Percentiles rank a stretch among this genome's conserved stretches.
Conservation (phyloP, 2,113 vertebrate species). For the Phaetusa simplex region DNA sequence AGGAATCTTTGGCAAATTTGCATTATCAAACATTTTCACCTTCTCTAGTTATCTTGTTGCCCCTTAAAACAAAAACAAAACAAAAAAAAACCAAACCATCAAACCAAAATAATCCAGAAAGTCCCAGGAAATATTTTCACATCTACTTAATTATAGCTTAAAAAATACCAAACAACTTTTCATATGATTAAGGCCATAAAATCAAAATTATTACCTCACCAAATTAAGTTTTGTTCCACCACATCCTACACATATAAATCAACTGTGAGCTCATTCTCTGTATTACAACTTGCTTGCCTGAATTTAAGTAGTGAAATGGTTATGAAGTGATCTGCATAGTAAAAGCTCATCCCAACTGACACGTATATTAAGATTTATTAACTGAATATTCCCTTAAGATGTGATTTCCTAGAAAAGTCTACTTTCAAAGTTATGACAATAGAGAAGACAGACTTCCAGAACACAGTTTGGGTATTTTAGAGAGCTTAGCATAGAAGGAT, state of each 20-base stretch:
- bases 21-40: neutral
- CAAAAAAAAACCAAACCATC: neutral
- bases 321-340: neutral
- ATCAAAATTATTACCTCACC: neutral
- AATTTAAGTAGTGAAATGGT: neutral
- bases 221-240: neutral
- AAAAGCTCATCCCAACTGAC: neutral
- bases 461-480: neutral
- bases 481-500: neutral
- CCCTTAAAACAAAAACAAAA: neutral
- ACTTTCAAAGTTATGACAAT: neutral
- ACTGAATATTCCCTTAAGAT: neutral
- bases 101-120: neutral
- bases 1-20: neutral
- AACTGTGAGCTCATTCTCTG: neutral
- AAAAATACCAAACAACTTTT: neutral
- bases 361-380: neutral
- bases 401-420: neutral
- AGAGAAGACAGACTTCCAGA: neutral
- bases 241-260: neutral
- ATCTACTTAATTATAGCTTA: neutral
- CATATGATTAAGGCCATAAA: neutral
- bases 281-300: neutral
- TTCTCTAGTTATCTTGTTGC: neutral
- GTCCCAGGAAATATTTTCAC: neutral